These are phyloP conservation scores for Argynnis bischoffii DNA, from an alignment of 2,888 invertebrate species.

Conservation along the genomic window DNA sequence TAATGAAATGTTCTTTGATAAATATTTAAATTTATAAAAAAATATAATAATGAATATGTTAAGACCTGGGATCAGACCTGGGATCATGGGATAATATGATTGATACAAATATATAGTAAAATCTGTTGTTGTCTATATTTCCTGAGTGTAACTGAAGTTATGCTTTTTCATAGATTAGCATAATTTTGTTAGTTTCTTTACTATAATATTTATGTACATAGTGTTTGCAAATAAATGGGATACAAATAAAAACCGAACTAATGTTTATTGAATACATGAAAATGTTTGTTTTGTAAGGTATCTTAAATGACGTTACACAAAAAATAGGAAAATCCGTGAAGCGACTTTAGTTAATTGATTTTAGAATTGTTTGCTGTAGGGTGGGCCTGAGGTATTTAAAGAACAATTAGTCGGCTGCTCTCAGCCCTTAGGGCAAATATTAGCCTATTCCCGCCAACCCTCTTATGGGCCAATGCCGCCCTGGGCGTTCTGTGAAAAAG, in stretches of 20 bases:
- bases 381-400: conserved; percentile 77
- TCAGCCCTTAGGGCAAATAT: conserved; percentile 76
- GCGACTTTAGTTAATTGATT: conserved; percentile 74
- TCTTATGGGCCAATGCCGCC: conserved; percentile 69
- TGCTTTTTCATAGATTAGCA: too few relatives aligned
- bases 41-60: too few relatives aligned
- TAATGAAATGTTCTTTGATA: too few relatives aligned
- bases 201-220: too few relatives aligned
- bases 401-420: conserved; percentile 80
- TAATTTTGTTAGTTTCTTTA: too few relatives aligned
- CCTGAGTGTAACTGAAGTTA: not conserved
- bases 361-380: conserved; percentile 73
- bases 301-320: conserved; percentile 47
- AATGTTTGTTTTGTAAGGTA: conserved; percentile 65
- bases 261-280: conserved; percentile 54
- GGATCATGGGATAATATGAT: too few relatives aligned
- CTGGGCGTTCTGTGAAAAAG: conserved; percentile 67
- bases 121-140: not conserved
- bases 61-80: too few relatives aligned
- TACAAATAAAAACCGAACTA: not conserved
- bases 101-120: too few relatives aligned
- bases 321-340: conserved; percentile 60
- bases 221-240: too few relatives aligned
- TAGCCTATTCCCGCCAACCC: conserved; percentile 80
- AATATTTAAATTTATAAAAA: too few relatives aligned